Evolutionary conservation across 2,797 vertebrate species (phyloP).

Genomic region (Acestrorhynchus altus): DNA sequence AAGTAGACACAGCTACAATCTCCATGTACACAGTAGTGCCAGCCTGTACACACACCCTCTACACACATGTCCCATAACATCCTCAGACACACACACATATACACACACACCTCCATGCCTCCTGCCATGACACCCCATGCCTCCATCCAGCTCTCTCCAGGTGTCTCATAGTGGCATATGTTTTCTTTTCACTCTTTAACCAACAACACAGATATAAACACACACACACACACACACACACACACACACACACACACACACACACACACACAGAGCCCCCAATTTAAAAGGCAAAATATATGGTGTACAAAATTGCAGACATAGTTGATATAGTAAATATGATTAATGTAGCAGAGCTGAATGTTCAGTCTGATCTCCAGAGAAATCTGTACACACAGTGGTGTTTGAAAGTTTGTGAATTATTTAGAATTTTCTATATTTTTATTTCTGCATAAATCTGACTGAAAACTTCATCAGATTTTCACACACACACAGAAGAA

Average conservation of each 20-base stretch:
- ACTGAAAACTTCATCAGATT: too few relatives aligned
- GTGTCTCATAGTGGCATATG: conserved; percentile 48
- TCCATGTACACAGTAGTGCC: neutral
- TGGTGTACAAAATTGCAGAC: too few relatives aligned
- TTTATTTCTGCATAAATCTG: too few relatives aligned
- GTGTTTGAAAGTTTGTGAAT: too few relatives aligned
- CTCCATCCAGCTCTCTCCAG: conserved; percentile 35
- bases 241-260: conserved; percentile 20
- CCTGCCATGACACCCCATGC: conserved; percentile 31
- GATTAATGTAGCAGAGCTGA: too few relatives aligned
- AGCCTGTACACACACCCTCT: neutral
- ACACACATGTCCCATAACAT: neutral
- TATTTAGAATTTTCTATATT: too few relatives aligned
- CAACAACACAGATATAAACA: conserved; percentile 18
- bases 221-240: conserved; percentile 13
- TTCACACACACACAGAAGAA: too few relatives aligned
- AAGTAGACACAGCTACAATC: conserved; percentile 11
- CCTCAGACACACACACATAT: conserved; percentile 17
- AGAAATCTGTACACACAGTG: too few relatives aligned
- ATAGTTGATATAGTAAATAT: neutral
- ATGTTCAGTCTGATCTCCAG: too few relatives aligned
- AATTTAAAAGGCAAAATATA: too few relatives aligned
- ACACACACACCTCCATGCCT: conserved; percentile 23
- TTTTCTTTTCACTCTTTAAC: conserved; percentile 44
- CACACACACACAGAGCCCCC: conserved; percentile 14